Evolutionary conservation across 2,113 vertebrate species (phyloP).

Genomic region (Hippotragus niger): DNA sequence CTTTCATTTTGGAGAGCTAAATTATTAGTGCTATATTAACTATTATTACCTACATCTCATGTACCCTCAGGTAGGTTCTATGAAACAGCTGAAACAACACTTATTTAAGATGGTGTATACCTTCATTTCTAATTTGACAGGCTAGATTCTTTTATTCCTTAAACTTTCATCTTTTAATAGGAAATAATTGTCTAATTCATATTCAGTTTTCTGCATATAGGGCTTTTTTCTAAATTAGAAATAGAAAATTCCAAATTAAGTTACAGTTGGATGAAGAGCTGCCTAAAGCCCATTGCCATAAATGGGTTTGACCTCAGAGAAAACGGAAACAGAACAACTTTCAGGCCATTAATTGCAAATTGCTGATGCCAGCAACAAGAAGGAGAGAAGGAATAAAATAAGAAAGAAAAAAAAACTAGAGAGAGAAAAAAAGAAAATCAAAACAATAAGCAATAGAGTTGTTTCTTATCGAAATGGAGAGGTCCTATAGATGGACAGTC

Average conservation of each 20-base stretch:
- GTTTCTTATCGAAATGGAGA: neutral
- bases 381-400: neutral
- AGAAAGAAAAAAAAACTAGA: neutral
- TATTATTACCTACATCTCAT: neutral
- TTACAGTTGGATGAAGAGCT: neutral
- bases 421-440: neutral
- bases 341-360: constrained; percentile 1
- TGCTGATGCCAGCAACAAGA: neutral
- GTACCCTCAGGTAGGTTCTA: neutral
- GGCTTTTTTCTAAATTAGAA: constrained; percentile 24
- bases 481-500: rapidly evolving
- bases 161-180: neutral
- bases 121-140: neutral
- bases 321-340: constrained; percentile 40
- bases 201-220: neutral
- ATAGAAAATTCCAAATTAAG: constrained; percentile 9
- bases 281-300: neutral
- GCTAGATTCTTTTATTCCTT: neutral
- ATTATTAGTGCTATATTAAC: neutral
- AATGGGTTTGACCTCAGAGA: constrained; percentile 36
- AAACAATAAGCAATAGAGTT: neutral
- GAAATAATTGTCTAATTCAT: neutral
- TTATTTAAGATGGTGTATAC: neutral
- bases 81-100: neutral
- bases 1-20: neutral